phyloP scores from a whole-genome alignment of 2,888 invertebrate species.

The Lasioglossum oenotherae region DNA sequence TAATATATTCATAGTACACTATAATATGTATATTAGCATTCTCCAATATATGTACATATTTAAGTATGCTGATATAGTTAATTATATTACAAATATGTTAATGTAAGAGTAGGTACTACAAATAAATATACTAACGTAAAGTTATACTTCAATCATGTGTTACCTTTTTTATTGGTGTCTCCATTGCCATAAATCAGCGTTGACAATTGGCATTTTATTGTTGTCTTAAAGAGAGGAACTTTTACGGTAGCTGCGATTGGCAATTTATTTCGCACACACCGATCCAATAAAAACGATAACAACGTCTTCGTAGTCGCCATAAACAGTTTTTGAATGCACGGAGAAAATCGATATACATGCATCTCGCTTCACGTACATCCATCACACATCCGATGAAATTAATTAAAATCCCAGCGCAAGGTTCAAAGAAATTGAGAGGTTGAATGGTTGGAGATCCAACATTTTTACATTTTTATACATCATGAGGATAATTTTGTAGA shows the following conservation, averaged over 20 bases:
- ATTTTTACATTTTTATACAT: background rate
- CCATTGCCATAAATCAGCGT: background rate
- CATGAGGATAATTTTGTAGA: background rate
- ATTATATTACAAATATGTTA: background rate
- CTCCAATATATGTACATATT: too few species aligned
- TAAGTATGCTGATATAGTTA: background rate
- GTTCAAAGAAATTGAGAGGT: background rate
- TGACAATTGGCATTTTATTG: background rate
- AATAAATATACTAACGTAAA: background rate
- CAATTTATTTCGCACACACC: background rate
- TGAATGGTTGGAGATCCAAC: background rate
- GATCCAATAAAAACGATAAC: conserved; percentile 1
- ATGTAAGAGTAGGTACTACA: background rate
- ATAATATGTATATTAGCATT: too few species aligned
- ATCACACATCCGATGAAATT: background rate
- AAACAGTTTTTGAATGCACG: background rate
- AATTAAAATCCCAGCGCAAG: background rate
- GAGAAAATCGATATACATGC: conserved; percentile 4
- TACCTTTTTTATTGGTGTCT: background rate
- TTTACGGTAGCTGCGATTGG: background rate
- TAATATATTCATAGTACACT: too few species aligned
- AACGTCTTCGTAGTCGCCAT: conserved; percentile 3
- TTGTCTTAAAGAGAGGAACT: background rate
- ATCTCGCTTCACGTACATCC: background rate
- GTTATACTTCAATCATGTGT: background rate